Evolutionary conservation across 2,888 invertebrate species (phyloP).

Genomic region (Nomada fucata): DNA sequence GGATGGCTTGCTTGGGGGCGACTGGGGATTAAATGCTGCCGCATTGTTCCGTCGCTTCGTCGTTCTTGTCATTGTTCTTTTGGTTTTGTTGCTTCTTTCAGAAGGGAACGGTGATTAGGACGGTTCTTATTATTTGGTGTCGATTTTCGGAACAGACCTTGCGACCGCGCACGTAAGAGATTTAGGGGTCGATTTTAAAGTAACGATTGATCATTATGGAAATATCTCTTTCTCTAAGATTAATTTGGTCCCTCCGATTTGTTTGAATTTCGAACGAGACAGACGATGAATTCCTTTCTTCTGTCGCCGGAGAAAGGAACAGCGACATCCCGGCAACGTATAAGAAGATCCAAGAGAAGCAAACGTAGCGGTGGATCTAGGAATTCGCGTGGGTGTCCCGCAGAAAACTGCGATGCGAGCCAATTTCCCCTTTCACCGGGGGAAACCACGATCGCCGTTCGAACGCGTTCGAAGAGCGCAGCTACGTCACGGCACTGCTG

Average conservation of each 20-base stretch:
- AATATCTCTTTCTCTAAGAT: too few relatives aligned
- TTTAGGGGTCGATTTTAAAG: too few relatives aligned
- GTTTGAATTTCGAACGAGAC: too few relatives aligned
- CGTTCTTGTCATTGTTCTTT: conserved; percentile 1
- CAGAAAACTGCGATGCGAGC: conserved; percentile 64
- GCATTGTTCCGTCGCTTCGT: conserved; percentile 8
- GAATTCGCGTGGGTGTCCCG: conserved; percentile 75
- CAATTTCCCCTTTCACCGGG: conserved; percentile 71
- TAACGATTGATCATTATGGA: too few relatives aligned
- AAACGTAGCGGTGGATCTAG: conserved; percentile 62
- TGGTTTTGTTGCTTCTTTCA: neutral
- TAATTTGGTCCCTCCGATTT: too few relatives aligned
- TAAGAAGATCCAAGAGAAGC: conserved; percentile 15
- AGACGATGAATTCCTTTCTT: neutral
- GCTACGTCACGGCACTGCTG: neutral
- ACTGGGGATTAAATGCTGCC: neutral
- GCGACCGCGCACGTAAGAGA: too few relatives aligned
- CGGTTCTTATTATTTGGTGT: too few relatives aligned
- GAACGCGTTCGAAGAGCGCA: conserved; percentile 53
- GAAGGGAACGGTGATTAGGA: too few relatives aligned
- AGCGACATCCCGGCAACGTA: conserved; percentile 2
- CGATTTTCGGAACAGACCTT: too few relatives aligned
- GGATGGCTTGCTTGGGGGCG: conserved; percentile 6
- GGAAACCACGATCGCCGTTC: conserved; percentile 12
- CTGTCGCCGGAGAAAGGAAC: neutral